These are phyloP conservation scores for Leptoclinus maculatus DNA, from an alignment of 2,797 vertebrate genomes.

Conservation along the genomic window DNA sequence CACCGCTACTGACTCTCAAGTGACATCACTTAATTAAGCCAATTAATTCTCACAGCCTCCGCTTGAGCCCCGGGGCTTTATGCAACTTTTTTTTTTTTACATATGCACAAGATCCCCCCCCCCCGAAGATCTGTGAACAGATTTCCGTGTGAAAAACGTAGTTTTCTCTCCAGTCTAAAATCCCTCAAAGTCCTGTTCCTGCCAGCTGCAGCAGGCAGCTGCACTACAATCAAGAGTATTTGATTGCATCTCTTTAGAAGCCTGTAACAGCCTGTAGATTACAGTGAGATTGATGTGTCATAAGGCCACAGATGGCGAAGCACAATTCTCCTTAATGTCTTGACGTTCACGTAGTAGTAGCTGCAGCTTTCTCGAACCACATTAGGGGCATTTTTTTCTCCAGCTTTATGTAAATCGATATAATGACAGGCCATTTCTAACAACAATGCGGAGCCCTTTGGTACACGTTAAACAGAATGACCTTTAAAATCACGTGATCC, in stretches of 20 bases:
- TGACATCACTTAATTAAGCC: background rate
- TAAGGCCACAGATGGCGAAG: slow-evolving; percentile 58
- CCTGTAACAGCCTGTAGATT: slow-evolving; percentile 39
- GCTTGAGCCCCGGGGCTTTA: background rate
- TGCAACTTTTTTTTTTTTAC: background rate
- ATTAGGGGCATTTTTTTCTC: slow-evolving; percentile 22
- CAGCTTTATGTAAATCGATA: slow-evolving; percentile 11
- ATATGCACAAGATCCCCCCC: background rate
- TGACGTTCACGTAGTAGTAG: background rate
- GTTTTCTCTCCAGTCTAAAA: slow-evolving; percentile 25
- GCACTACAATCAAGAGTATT: slow-evolving; percentile 57
- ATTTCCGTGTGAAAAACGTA: background rate
- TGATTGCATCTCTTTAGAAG: slow-evolving; percentile 26
- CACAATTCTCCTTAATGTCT: slow-evolving; percentile 53
- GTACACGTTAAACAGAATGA: slow-evolving; percentile 16
- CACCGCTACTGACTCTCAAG: background rate
- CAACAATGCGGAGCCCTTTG: background rate
- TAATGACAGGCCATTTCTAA: slow-evolving; percentile 1
- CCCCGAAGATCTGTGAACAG: background rate
- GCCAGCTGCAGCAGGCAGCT: slow-evolving; percentile 53
- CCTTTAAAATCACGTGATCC: slow-evolving; percentile 18
- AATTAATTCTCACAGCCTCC: background rate
- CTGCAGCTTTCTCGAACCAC: slow-evolving; percentile 14
- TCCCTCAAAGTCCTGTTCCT: slow-evolving; percentile 27
- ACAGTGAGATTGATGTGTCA: slow-evolving; percentile 46